Base-by-base conservation (phyloP, 2,797 vertebrate genomes). In the Helostoma temminkii region DNA sequence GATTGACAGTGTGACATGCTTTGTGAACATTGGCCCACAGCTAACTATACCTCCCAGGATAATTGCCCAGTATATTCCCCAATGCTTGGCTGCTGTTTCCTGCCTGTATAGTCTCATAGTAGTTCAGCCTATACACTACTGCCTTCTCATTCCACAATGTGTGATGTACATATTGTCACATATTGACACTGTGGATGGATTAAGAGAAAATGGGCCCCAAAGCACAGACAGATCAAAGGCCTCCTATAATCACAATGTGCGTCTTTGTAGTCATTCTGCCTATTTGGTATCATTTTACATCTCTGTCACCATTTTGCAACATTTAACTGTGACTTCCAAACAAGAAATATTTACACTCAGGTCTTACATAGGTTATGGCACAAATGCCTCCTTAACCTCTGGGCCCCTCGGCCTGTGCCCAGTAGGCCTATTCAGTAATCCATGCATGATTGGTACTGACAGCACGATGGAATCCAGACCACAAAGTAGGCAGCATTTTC, bases 51-150 rank as follows among this genome's bases (percentile, higher is more conserved):
- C 74, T 84, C 71, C 80, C 81, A 50, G 75, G 74, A 82, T 85
- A 87, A 88, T 89, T 88, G 59, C 83, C 80, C 59, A 55, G 24
- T 43, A 52, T 80, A 71, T 72, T 82, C 79, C 70, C 76, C 48
- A 54, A 48, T 19, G 54, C 45, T 60, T 32, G 34, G 48, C 45
- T 66, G 64, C 75, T 68, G 55, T 67, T 84, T 83, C 75, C 69
- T 83, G 71, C 30, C 78, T 74, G 80, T 63, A 26, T 30, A 86
- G 48, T 68, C 30, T 84, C 72, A 75, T 42, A 45, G 69, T 18
- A n/a, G 65, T 18, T 12, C 3, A 63, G 37, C n/a, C 39, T 26
- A 8, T 14, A 9, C 16, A 41, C 37, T 7, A 36, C 48, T 63
- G 36, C 12, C 15, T 45, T 60, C 25, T 32, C 18, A 24, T 8